Evolutionary conservation across 2,888 invertebrate genomes (phyloP).

Genomic region (Xestia rhomboidea): DNA sequence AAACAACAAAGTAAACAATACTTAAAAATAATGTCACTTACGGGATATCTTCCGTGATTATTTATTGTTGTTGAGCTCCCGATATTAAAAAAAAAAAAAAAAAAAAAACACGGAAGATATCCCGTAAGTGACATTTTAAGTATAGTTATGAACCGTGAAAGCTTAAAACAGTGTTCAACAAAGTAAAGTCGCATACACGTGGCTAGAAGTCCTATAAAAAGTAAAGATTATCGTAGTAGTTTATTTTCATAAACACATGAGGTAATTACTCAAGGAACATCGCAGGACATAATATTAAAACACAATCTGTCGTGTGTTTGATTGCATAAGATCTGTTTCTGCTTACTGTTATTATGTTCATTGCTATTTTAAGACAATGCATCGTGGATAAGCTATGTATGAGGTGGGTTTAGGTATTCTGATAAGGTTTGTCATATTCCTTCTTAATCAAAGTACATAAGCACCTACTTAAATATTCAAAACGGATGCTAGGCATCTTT

Average conservation of each 20-base stretch:
- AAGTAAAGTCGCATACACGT: constrained; percentile 20
- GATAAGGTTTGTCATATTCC: neutral
- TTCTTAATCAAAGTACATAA: neutral
- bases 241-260: neutral
- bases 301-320: constrained; percentile 27
- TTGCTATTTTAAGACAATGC: constrained; percentile 46
- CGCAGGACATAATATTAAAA: constrained; percentile 26
- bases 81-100: too few species aligned
- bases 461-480: neutral
- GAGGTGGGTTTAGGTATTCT: neutral
- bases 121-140: too few species aligned
- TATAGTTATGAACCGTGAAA: too few species aligned
- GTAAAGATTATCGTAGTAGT: neutral
- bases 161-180: too few species aligned
- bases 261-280: constrained; percentile 30
- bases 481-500: too few species aligned
- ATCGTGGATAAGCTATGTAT: neutral
- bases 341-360: constrained; percentile 23
- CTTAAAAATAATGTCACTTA: too few species aligned
- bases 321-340: constrained; percentile 39
- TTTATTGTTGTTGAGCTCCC: too few species aligned
- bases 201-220: neutral
- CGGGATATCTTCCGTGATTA: too few species aligned
- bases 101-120: too few species aligned
- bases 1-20: neutral